Percentiles rank a stretch among this genome's conserved stretches.
phyloP scores from a whole-genome alignment of 2,888 invertebrate species.

The Apamea epomidion region DNA sequence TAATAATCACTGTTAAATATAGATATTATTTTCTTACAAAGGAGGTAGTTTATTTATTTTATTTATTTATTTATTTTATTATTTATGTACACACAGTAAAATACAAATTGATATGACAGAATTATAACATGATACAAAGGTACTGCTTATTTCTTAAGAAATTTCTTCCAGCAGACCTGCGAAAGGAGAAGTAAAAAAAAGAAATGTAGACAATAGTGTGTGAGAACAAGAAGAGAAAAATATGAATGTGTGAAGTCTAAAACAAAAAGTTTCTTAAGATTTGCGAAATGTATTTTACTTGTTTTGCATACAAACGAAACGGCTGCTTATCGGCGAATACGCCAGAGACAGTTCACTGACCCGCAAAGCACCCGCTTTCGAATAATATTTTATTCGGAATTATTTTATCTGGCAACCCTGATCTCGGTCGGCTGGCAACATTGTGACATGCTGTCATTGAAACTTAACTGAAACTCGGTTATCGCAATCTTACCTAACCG shows the following conservation, averaged over 20 bases:
- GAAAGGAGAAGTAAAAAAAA: no score
- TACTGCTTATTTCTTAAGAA: no score
- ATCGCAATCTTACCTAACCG: constrained; percentile 46
- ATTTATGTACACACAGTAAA: no score
- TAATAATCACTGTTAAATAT: background rate
- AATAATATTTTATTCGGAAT: constrained; percentile 46
- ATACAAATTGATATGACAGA: no score
- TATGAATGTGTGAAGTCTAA: no score
- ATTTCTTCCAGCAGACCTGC: no score
- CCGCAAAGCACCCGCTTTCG: constrained; percentile 53
- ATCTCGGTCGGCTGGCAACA: constrained; percentile 56
- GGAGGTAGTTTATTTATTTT: no score
- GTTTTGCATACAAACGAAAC: constrained; percentile 41
- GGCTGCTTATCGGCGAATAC: constrained; percentile 12
- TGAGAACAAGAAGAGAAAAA: no score
- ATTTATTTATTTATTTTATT: no score
- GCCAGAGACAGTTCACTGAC: constrained; percentile 47
- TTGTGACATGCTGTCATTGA: constrained; percentile 67
- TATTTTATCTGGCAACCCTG: constrained; percentile 62
- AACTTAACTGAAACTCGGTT: constrained; percentile 61
- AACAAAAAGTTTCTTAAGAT: background rate
- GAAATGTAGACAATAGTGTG: no score
- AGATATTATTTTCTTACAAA: background rate
- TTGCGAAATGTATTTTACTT: background rate
- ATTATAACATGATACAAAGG: no score